Conservation (phyloP, 1,140 invertebrate species). For the Pomacea maculata region DNA sequence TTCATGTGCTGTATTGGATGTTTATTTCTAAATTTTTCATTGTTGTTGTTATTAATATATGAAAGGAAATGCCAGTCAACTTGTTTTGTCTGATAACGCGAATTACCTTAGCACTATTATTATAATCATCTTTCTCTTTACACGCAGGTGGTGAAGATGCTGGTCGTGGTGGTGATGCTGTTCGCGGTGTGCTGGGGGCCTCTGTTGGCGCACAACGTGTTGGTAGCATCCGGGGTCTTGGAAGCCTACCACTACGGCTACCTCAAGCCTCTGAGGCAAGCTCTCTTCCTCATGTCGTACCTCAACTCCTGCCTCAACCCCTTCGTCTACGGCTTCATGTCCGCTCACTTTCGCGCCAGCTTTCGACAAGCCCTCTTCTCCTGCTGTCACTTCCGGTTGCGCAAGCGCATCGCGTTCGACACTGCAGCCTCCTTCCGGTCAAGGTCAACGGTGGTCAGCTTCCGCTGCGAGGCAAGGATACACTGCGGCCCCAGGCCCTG, state of each 20-base stretch:
- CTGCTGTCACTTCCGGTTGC: constrained; percentile 17
- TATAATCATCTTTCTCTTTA: not conserved
- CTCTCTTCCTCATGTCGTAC: constrained; percentile 72
- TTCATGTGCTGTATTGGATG: too few relatives aligned
- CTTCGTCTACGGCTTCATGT: constrained; percentile 84
- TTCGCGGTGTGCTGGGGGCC: constrained; percentile 70
- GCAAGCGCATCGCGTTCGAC: constrained; percentile 3
- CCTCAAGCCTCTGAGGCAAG: constrained; percentile 73
- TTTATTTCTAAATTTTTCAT: too few relatives aligned
- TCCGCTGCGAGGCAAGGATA: constrained; percentile 1
- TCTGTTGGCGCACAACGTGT: constrained; percentile 58
- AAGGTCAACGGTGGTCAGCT: not conserved
- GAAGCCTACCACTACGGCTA: constrained; percentile 68
- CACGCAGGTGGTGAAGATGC: constrained; percentile 69
- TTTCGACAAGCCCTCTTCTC: constrained; percentile 62
- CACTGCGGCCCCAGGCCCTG: not conserved
- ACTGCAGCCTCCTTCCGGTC: constrained; percentile 13
- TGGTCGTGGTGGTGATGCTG: constrained; percentile 66
- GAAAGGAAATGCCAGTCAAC: too few relatives aligned
- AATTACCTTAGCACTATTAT: too few relatives aligned
- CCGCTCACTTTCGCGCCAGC: constrained; percentile 79
- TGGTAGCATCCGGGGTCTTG: constrained; percentile 70
- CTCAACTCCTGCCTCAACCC: constrained; percentile 78
- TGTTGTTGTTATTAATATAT: too few relatives aligned
- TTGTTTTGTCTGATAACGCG: too few relatives aligned